Evolutionary conservation across 2,113 vertebrate species (phyloP), one percentile per base, ranked within the genome.

Genomic region (Hydrolagus affinis): DNA sequence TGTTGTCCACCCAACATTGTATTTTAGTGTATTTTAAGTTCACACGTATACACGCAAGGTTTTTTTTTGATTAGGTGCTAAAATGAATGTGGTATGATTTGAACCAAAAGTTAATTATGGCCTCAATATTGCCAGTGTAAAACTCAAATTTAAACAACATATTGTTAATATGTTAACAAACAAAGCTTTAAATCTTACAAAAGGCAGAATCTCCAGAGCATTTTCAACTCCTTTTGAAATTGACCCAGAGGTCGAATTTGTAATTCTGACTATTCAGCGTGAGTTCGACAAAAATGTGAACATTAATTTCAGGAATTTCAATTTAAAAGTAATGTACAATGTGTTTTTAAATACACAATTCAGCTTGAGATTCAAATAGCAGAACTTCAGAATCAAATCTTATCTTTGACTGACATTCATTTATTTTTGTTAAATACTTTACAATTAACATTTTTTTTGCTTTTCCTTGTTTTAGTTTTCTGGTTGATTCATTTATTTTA

Each of bases 211-310:
- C 77, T 66, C 60, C 19, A 83, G 0, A 8, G 9, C 14, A 83
- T 83, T 62, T 74, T 74, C 15, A 74, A 74, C 66, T 83, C 25
- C 60, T 19, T 30, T 64, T 83, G 60, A 83, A 66, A 15, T 15
- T 30, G 66, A 66, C 1, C 3, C 30, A 19, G 23, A 19, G 8
- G 60, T 64, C 8, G 62, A 23, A 66, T 83, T 83, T 83, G 28
- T 66, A 30, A 30, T 80, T 12, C n/a, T 25, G 66, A 66, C 56
- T 64, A 62, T 66, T 83, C 32, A 21, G 6, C 6, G 44, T 44
- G 44, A 44, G 44, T 44, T 6, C 44, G 44, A 44, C 44, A 44
- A 1, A 44, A 44, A 44, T 44, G 44, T 44, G 44, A 44, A 44
- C 44, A 44, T 44, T 44, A 44, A 44, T 44, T 44, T 44, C 44